Evolutionary conservation across 2,113 vertebrate species (phyloP).

Genomic region (Erythrolamprus reginae): DNA sequence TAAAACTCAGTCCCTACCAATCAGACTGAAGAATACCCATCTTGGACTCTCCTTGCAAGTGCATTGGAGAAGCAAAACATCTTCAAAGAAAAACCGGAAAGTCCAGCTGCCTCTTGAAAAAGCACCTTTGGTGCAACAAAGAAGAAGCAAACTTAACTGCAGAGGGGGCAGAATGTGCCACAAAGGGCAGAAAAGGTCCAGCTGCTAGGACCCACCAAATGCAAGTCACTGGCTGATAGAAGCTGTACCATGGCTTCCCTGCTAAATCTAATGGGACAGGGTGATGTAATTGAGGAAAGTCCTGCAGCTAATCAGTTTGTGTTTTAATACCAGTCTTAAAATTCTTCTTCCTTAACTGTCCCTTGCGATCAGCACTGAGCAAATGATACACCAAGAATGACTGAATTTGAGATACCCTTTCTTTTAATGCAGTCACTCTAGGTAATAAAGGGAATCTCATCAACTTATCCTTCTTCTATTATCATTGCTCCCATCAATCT

Average conservation of each 20-base stretch:
- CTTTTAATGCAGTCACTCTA: conserved; percentile 57
- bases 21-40: too few relatives aligned
- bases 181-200: not conserved
- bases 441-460: conserved; percentile 75
- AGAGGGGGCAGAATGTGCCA: not conserved
- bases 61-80: too few relatives aligned
- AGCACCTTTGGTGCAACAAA: too few relatives aligned
- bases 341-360: conserved; percentile 23
- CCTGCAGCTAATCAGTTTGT: not conserved
- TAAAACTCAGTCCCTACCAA: too few relatives aligned
- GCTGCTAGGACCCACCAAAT: not conserved
- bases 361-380: conserved; percentile 15
- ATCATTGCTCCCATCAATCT: conserved; percentile 76
- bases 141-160: not conserved
- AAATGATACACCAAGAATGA: conserved; percentile 23
- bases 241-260: not conserved
- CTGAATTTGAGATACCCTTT: conserved; percentile 60
- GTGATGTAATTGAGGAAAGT: not conserved
- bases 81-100: too few relatives aligned
- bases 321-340: conserved; percentile 29
- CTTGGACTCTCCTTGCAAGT: too few relatives aligned
- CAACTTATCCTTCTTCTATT: conserved; percentile 73
- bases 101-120: too few relatives aligned
- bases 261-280: not conserved
- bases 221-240: not conserved